Evolutionary conservation across 2,113 vertebrate species (phyloP), one percentile per base, ranked within the genome.

Genomic region (Microcebus jonahi): DNA sequence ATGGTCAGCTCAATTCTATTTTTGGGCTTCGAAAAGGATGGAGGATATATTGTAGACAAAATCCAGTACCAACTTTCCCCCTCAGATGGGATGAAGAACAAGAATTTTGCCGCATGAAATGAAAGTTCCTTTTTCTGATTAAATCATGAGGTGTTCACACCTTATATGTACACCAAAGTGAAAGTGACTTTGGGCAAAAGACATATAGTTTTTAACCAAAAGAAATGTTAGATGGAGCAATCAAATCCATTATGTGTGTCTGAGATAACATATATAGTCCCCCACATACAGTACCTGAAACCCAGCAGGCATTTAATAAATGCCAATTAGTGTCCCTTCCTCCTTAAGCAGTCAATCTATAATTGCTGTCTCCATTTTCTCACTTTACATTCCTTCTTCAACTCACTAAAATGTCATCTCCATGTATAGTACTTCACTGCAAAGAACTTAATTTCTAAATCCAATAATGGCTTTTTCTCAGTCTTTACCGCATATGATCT

Each of bases 161-260:
- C 21, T 53, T 55, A 8, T 9, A 15, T 5, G 11, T 23, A 71
- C 17, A 73, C 11, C 75, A 57, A 80, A 39, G 42, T 39, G 8
- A 84, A 90, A 93, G 80, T 65, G 27, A 57, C 36, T 76, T 90
- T 75, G 48, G 53, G 83, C 18, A 57, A 94, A 82, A 94, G 11
- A 93, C 34, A 70, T 11, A 14, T 11, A 14, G 45, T 68, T 77
- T 67, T 89, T 73, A 84, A 53, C 42, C 39, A 59, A 90, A 36
- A 80, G 80, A 61, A 39, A 82, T 13, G 12, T 71, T 82, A 68
- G 39, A 2, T 31, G 36, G 59, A 59, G 53, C 39, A 71, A 83
- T 71, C 20, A 25, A 55, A 42, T 42, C 50, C 39, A 29, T 77
- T 42, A 10, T 23, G 8, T 13, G 6, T 27, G 31, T 50, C 80